phyloP scores from a whole-genome alignment of 2,113 vertebrate genomes.

The Gymnorhina tibicen region DNA sequence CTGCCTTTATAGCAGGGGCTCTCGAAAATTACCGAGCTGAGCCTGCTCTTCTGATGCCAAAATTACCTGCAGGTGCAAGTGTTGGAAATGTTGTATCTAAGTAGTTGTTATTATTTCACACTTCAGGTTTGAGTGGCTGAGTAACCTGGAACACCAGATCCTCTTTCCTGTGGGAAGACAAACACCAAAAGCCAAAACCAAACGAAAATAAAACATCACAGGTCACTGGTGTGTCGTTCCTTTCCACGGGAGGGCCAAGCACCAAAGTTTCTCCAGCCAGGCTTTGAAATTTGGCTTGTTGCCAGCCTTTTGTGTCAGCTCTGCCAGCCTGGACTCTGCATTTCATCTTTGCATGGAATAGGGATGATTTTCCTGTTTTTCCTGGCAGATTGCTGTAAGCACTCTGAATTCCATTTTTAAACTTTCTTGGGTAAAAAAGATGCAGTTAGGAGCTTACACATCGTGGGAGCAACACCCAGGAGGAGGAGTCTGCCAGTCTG shows the following conservation, averaged over 20 bases:
- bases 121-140: neutral
- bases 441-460: neutral
- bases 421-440: neutral
- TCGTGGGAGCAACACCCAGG: neutral
- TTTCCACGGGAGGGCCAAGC: neutral
- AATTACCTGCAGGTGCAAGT: neutral
- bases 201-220: neutral
- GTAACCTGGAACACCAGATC: neutral
- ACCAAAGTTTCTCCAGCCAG: accelerated
- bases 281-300: neutral
- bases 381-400: neutral
- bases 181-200: neutral
- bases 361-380: neutral
- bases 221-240: neutral
- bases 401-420: neutral
- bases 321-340: neutral
- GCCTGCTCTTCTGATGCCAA: neutral
- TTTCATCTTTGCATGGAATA: neutral
- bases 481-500: neutral
- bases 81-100: neutral
- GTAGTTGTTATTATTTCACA: neutral
- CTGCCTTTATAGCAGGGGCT: neutral
- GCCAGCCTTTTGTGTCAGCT: neutral
- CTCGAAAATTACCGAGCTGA: neutral
- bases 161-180: neutral